Conservation (phyloP, 1,140 invertebrate species). For the Drosophila ficusphila region DNA sequence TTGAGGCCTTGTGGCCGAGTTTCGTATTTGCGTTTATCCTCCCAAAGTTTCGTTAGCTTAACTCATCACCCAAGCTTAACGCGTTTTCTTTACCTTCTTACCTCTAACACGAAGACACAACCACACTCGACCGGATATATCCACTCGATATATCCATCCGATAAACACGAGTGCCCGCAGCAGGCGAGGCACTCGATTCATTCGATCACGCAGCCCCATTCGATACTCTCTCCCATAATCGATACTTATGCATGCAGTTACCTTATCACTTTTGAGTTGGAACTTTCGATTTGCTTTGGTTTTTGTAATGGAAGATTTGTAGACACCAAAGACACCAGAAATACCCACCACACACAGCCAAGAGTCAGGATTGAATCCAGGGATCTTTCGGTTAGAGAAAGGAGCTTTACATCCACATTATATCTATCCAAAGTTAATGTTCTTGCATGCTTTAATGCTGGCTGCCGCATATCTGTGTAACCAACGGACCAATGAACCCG, state of each 20-base stretch:
- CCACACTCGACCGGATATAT: constrained; percentile 11
- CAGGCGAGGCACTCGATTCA: constrained; percentile 50
- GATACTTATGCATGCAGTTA: constrained; percentile 69
- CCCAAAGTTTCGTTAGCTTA: constrained; percentile 63
- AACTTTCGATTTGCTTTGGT: constrained; percentile 45
- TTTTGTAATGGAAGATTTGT: constrained; percentile 54
- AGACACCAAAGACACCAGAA: constrained; percentile 55
- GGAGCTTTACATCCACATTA: constrained; percentile 19
- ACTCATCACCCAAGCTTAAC: constrained; percentile 64
- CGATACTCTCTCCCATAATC: constrained; percentile 29
- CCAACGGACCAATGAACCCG: constrained; percentile 7
- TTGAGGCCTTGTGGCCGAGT: constrained; percentile 57
- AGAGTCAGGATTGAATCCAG: constrained; percentile 30
- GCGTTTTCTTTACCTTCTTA: constrained; percentile 43
- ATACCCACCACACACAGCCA: constrained; percentile 47
- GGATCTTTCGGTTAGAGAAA: constrained; percentile 16
- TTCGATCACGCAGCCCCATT: constrained; percentile 47
- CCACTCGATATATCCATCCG: background rate
- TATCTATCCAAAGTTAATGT: constrained; percentile 38
- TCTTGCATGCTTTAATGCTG: constrained; percentile 80
- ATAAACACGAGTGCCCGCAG: constrained; percentile 35
- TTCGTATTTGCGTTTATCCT: constrained; percentile 63
- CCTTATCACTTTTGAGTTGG: constrained; percentile 50
- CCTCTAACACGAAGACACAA: constrained; percentile 14
- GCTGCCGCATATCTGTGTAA: constrained; percentile 71